phyloP scores from a whole-genome alignment of 2,888 invertebrate species.

The Pardosa pseudoannulata region DNA sequence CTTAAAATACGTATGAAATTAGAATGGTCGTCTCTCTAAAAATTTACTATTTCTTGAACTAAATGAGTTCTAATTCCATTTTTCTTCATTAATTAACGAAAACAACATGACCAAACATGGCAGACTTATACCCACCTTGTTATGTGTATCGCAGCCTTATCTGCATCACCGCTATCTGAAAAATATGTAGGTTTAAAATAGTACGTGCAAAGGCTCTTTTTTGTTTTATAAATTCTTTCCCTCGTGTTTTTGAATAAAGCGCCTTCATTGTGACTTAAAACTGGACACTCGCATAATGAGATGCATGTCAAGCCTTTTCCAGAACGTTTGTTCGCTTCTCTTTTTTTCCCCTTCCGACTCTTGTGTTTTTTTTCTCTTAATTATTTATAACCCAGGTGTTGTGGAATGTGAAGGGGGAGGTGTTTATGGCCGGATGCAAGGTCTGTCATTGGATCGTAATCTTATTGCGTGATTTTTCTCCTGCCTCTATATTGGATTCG shows the following conservation, averaged over 20 bases:
- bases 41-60: no score
- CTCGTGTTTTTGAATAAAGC: not conserved
- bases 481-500: not conserved
- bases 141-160: not conserved
- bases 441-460: constrained; percentile 2
- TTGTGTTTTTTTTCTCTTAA: not conserved
- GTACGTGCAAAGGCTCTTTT: not conserved
- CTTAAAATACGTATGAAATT: no score
- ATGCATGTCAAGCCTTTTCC: not conserved
- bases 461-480: not conserved
- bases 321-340: not conserved
- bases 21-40: no score
- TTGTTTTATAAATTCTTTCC: not conserved
- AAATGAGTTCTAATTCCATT: no score
- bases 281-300: not conserved
- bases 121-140: not conserved
- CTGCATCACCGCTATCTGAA: not conserved
- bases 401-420: not conserved
- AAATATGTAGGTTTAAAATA: not conserved
- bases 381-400: not conserved
- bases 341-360: not conserved
- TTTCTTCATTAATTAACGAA: no score
- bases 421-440: not conserved
- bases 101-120: not conserved
- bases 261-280: not conserved